A percentile compares a stretch with the other conserved stretches of the same genome.
phyloP scores from a whole-genome alignment of 2,797 vertebrate genomes.

The Morelia viridis region DNA sequence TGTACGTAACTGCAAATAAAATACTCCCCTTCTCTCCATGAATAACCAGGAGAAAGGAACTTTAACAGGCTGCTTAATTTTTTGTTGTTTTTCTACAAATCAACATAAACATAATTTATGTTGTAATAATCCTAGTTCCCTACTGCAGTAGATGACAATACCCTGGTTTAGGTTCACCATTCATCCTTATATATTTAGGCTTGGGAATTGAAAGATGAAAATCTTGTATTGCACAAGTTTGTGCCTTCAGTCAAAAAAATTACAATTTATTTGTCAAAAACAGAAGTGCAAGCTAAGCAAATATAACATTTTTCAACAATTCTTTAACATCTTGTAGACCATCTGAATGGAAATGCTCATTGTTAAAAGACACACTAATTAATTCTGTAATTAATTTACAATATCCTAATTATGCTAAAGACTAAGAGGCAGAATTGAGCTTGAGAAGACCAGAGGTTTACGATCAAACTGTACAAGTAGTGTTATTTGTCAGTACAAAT shows the following conservation, averaged over 20 bases:
- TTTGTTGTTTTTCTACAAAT: background rate
- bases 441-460: background rate
- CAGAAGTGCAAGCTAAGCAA: background rate
- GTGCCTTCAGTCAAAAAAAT: background rate
- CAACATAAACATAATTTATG: background rate
- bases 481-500: background rate
- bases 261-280: background rate
- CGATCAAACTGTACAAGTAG: background rate
- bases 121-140: background rate
- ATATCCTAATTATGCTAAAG: background rate
- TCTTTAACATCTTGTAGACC: background rate
- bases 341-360: background rate
- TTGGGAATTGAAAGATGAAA: background rate
- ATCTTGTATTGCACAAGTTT: background rate
- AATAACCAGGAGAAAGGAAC: background rate
- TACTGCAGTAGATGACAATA: background rate
- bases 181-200: background rate
- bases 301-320: background rate
- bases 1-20: background rate
- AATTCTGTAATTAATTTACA: background rate
- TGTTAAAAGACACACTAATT: background rate
- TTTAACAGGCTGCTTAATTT: background rate
- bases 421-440: background rate
- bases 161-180: background rate
- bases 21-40: accelerated